Base-by-base conservation (phyloP, 2,113 vertebrate species). In the Lasiurus borealis region DNA sequence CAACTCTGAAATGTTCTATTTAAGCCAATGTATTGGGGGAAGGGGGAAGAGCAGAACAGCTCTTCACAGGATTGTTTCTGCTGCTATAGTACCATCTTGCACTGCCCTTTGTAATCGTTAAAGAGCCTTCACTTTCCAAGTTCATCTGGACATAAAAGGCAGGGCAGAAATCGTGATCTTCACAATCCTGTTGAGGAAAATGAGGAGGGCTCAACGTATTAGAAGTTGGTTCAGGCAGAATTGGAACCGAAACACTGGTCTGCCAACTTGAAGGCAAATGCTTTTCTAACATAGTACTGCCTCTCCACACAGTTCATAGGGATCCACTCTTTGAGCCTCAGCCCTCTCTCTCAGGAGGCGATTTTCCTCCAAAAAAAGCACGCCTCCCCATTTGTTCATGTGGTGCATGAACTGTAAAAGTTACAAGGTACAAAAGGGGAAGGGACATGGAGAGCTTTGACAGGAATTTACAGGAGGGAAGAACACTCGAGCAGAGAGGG, bases 361-460 rank as follows among this genome's bases (percentile, higher is more conserved):
- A 48, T 62, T 59, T 84, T 90, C n/a, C 29, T 40, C 16, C 64
- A 62, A 13, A 48, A 25, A 59, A 29, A 72, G 64, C 18, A 48
- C 9, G 18, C 8, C 16, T 68, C 13, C 23, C 15, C 36, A 15
- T 52, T 36, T 84, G 23, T 46, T 23, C 2, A 13, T 1, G 52
- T 40, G 46, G 15, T 3, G 1, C 7, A 0, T 1, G 8, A 1
- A 6, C 3, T 6, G 0, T 50, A 15, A 54, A 71, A 57, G 21
- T 57, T 0, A 4, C 2, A 54, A 78, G 34, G 76, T 34, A 54
- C 19, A 40, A 31, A n/a, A n/a, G 83, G 52, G 9, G 5, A 8
- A 6, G 25, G n/a, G 27, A 80, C 14, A 40, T 1, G 31, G 1
- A 13, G 3, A 8, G 12, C 29, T 66, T 44, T 4, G 12, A 29